Evolutionary conservation across 2,888 invertebrate species (phyloP).

Genomic region (Drosophila hamatofila): DNA sequence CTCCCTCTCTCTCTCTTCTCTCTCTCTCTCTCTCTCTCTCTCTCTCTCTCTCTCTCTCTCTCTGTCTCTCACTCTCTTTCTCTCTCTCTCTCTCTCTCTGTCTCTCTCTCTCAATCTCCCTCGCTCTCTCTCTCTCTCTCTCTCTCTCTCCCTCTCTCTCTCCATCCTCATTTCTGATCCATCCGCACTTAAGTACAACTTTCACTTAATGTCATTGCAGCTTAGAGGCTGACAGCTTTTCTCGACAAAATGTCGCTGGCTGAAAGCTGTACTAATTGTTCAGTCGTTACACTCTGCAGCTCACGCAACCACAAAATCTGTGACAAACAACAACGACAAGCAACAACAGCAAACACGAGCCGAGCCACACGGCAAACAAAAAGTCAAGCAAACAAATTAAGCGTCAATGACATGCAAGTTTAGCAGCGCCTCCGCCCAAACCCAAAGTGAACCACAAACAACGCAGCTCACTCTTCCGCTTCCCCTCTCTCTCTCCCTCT

Average conservation of each 20-base stretch:
- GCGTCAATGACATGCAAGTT: conserved; percentile 78
- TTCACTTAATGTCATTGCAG: conserved; percentile 12
- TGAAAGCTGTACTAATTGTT: conserved; percentile 47
- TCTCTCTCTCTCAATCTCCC: no score
- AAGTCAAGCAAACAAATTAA: conserved; percentile 77
- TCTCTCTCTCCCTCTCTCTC: background rate
- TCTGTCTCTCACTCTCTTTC: no score
- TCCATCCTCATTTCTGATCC: background rate
- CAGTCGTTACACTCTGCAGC: conserved; percentile 53
- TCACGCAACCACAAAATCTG: conserved; percentile 71
- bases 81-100: no score
- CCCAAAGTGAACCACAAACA: conserved; percentile 34
- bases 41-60: no score
- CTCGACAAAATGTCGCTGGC: conserved; percentile 26
- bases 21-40: no score
- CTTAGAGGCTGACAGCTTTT: conserved; percentile 16
- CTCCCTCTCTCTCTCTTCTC: no score
- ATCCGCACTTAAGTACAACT: background rate
- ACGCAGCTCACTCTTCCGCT: conserved; percentile 23
- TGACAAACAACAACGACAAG: conserved; percentile 34
- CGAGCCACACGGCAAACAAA: conserved; percentile 44
- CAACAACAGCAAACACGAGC: conserved; percentile 21
- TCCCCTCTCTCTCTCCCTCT: background rate
- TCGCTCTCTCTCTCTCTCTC: no score
- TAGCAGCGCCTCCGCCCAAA: conserved; percentile 45